Evolutionary conservation across 2,113 vertebrate genomes (phyloP).

Genomic region (Ptilorrhoa leucosticta): DNA sequence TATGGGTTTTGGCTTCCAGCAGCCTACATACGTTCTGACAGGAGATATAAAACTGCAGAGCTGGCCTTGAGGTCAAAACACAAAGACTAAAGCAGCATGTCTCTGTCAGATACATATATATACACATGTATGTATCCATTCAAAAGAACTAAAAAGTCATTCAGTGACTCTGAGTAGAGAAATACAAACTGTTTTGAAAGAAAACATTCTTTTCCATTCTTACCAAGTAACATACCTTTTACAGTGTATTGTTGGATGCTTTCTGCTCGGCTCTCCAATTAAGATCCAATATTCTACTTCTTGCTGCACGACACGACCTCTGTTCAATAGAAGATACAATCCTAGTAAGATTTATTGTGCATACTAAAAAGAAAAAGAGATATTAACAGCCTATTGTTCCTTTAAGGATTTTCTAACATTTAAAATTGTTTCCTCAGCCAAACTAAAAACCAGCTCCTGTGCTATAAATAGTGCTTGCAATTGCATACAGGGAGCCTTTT

Average conservation of each 20-base stretch:
- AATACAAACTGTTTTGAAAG: not conserved
- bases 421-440: not conserved
- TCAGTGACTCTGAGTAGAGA: not conserved
- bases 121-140: not conserved
- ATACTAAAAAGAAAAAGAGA: not conserved
- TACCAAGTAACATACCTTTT: constrained; percentile 83
- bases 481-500: not conserved
- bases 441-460: not conserved
- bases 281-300: constrained; percentile 97
- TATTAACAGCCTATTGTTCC: not conserved
- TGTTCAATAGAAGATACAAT: constrained; percentile 68
- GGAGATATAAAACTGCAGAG: not conserved
- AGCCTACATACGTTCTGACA: not conserved
- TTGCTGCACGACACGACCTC: constrained; percentile 81
- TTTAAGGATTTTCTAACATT: not conserved
- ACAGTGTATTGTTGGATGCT: constrained; percentile 97
- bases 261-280: constrained; percentile 96
- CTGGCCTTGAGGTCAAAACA: not conserved
- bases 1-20: not conserved
- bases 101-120: not conserved
- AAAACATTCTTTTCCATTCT: not conserved
- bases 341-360: not conserved
- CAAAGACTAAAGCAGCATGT: not conserved
- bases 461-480: not conserved
- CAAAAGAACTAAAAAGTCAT: not conserved